phyloP scores from a whole-genome alignment of 1,140 invertebrate genomes.

The Ephestia elutella region DNA sequence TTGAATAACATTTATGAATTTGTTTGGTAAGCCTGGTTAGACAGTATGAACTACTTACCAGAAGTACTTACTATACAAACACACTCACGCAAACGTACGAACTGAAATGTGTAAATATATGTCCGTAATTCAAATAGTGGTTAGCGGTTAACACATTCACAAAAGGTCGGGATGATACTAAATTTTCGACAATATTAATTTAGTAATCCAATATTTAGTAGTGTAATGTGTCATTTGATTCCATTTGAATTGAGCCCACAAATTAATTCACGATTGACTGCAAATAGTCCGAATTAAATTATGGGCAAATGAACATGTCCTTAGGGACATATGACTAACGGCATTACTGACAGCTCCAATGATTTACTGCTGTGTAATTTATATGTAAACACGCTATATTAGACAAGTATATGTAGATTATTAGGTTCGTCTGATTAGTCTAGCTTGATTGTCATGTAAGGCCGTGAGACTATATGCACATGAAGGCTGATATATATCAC shows the following conservation, averaged over 20 bases:
- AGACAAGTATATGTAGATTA: too few relatives aligned
- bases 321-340: not conserved
- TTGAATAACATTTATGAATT: too few relatives aligned
- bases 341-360: not conserved
- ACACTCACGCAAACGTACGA: too few relatives aligned
- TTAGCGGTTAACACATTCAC: not conserved
- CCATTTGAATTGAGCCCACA: not conserved
- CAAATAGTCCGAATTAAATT: slow-evolving; percentile 2
- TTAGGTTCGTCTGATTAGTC: too few relatives aligned
- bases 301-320: not conserved
- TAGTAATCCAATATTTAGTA: not conserved
- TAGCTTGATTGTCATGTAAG: too few relatives aligned
- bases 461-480: too few relatives aligned
- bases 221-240: not conserved
- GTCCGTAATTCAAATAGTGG: not conserved
- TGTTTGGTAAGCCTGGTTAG: too few relatives aligned
- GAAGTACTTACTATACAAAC: too few relatives aligned
- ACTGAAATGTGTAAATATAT: too few relatives aligned
- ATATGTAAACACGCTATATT: not conserved
- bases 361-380: not conserved
- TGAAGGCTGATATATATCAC: too few relatives aligned
- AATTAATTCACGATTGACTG: slow-evolving; percentile 5
- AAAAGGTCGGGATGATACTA: not conserved
- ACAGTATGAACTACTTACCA: too few relatives aligned
- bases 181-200: not conserved